A percentile compares a stretch with the other conserved stretches of the same genome.
Conservation (phyloP, 2,888 invertebrate genomes). For the Scaptomyza cyrtandrae region DNA sequence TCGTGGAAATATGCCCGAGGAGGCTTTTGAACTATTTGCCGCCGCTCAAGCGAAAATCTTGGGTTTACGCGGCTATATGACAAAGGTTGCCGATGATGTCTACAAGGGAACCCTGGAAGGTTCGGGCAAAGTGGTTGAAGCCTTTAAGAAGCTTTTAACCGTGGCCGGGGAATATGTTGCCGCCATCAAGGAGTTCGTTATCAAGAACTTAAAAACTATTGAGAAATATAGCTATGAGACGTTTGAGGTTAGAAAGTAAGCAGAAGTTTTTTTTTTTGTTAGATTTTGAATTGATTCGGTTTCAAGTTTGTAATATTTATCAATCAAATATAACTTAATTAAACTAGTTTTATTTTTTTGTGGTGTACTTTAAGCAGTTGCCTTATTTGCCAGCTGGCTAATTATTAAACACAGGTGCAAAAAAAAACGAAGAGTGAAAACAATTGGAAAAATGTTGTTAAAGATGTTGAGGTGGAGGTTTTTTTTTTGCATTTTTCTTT, state of each 20-base stretch:
- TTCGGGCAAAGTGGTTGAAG: constrained; percentile 3
- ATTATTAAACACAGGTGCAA: constrained; percentile 16
- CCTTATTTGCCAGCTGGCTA: constrained; percentile 1
- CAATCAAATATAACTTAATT: neutral
- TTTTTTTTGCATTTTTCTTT: neutral
- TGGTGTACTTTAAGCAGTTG: constrained; percentile 16
- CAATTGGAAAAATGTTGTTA: constrained; percentile 10
- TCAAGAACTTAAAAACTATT: neutral
- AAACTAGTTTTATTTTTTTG: neutral
- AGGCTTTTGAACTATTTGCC: neutral
- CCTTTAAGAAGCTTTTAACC: neutral
- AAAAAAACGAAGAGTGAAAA: constrained; percentile 1
- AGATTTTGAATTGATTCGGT: no score
- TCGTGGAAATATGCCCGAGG: neutral
- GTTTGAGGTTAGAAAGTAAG: constrained; percentile 8
- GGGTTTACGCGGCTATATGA: neutral
- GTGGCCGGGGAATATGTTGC: neutral
- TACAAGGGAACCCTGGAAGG: constrained; percentile 7
- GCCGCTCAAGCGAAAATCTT: constrained; percentile 4
- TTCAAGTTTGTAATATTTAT: neutral
- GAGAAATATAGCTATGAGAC: constrained; percentile 1
- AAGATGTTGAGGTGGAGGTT: constrained; percentile 11
- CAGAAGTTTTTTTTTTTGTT: neutral
- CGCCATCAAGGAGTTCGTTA: constrained; percentile 8
- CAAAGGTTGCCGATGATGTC: neutral